These are phyloP conservation scores for Tenodera sinensis DNA, from an alignment of 2,888 invertebrate species.

Conservation along the genomic window DNA sequence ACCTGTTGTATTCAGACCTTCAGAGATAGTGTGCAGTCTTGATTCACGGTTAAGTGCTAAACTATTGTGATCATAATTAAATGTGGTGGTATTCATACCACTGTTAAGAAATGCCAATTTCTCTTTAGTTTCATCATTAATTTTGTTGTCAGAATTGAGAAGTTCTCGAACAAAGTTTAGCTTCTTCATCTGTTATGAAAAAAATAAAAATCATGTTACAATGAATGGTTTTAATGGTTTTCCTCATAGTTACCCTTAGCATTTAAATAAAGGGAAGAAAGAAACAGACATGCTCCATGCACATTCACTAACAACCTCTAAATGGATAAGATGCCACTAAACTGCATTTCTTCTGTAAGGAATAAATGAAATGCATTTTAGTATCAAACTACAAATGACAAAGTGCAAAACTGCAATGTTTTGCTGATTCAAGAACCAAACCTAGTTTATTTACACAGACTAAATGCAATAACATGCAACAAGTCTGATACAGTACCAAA, in stretches of 20 bases:
- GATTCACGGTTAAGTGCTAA: slow-evolving; percentile 2
- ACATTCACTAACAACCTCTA: too few relatives aligned
- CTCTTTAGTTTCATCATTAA: slow-evolving; percentile 77
- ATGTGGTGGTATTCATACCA: slow-evolving; percentile 50
- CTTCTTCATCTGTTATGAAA: slow-evolving; percentile 60
- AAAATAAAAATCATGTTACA: not conserved
- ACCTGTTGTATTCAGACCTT: slow-evolving; percentile 77
- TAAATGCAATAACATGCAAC: slow-evolving; percentile 24
- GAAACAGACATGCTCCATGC: too few relatives aligned
- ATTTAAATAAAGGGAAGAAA: too few relatives aligned
- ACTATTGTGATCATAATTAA: slow-evolving; percentile 34
- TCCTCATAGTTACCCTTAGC: too few relatives aligned
- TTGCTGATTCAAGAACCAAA: too few relatives aligned
- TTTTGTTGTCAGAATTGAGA: slow-evolving; percentile 64
- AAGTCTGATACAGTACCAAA: slow-evolving; percentile 42
- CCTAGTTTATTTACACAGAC: too few relatives aligned
- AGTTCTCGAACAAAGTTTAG: slow-evolving; percentile 70
- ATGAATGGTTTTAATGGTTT: too few relatives aligned
- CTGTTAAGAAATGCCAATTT: slow-evolving; percentile 74
- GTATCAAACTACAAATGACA: not conserved
- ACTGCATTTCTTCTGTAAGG: too few relatives aligned
- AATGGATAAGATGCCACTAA: too few relatives aligned
- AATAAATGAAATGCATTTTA: not conserved
- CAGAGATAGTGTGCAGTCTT: slow-evolving; percentile 42
- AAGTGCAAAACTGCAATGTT: too few relatives aligned